phyloP scores from a whole-genome alignment of 2,113 vertebrate species.

The Diadophis punctatus region DNA sequence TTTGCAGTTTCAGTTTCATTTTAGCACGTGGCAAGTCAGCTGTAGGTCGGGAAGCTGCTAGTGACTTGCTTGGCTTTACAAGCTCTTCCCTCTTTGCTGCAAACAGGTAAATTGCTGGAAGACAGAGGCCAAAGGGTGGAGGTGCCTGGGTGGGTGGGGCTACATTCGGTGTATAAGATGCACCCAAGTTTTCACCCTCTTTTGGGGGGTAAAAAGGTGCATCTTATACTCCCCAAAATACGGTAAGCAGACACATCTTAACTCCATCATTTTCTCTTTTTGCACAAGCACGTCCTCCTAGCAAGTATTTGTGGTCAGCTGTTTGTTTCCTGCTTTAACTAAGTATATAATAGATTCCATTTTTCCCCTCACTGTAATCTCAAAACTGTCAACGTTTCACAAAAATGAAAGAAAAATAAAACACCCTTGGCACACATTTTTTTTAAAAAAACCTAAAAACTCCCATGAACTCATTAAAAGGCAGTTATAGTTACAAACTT shows the following conservation, averaged over 20 bases:
- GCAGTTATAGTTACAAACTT: neutral
- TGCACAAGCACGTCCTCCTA: neutral
- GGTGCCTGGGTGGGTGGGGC: too few species aligned
- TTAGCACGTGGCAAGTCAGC: too few species aligned
- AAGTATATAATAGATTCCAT: neutral
- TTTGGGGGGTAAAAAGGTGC: too few species aligned
- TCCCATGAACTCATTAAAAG: neutral
- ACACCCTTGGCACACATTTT: neutral
- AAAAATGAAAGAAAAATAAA: neutral
- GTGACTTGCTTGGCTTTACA: too few species aligned
- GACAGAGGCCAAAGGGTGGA: too few species aligned
- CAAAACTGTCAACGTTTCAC: neutral
- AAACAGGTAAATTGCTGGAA: too few species aligned
- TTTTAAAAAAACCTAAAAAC: neutral
- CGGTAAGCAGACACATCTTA: neutral
- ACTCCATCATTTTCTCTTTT: neutral
- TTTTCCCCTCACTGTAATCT: neutral
- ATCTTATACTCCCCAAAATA: too few species aligned
- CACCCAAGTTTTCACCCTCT: too few species aligned
- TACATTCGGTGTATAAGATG: too few species aligned
- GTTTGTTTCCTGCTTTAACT: neutral
- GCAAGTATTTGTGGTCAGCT: neutral
- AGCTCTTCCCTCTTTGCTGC: too few species aligned
- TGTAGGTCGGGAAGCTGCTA: too few species aligned
- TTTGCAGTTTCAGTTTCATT: too few species aligned